Conservation (phyloP, 2,888 invertebrate genomes). For the Yponomeuta cagnagella region DNA sequence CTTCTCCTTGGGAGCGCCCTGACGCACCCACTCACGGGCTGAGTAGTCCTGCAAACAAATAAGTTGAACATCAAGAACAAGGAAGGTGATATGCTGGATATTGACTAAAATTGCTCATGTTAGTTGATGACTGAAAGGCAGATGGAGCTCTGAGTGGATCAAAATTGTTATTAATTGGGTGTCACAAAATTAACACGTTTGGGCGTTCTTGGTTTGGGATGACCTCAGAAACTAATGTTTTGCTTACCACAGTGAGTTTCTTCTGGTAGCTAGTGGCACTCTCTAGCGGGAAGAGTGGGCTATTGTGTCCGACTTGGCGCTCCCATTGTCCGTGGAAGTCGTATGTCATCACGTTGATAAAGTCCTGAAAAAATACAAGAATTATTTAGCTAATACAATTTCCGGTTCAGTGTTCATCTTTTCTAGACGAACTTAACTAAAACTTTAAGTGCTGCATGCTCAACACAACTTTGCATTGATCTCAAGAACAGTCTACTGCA, state of each 20-base stretch:
- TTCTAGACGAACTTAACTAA: too few relatives aligned
- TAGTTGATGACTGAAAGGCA: too few relatives aligned
- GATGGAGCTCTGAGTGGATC: too few relatives aligned
- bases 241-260: constrained; percentile 90
- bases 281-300: constrained; percentile 91
- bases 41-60: constrained; percentile 83
- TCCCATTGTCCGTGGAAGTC: constrained; percentile 98
- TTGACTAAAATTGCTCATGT: too few relatives aligned
- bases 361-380: constrained; percentile 73
- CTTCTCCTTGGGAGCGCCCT: constrained; percentile 95
- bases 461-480: too few relatives aligned
- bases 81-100: too few relatives aligned
- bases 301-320: constrained; percentile 93
- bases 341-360: constrained; percentile 96
- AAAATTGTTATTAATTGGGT: too few relatives aligned
- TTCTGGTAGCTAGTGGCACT: constrained; percentile 94
- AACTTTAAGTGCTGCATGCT: neutral
- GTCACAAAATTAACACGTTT: too few relatives aligned
- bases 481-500: too few relatives aligned
- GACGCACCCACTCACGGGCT: constrained; percentile 94
- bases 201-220: too few relatives aligned
- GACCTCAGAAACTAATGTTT: neutral
- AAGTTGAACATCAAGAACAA: neutral
- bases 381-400: neutral
- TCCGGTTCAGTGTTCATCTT: too few relatives aligned